Evolutionary conservation across 1,140 invertebrate species (phyloP).

Genomic region (Steinernema feltiae): DNA sequence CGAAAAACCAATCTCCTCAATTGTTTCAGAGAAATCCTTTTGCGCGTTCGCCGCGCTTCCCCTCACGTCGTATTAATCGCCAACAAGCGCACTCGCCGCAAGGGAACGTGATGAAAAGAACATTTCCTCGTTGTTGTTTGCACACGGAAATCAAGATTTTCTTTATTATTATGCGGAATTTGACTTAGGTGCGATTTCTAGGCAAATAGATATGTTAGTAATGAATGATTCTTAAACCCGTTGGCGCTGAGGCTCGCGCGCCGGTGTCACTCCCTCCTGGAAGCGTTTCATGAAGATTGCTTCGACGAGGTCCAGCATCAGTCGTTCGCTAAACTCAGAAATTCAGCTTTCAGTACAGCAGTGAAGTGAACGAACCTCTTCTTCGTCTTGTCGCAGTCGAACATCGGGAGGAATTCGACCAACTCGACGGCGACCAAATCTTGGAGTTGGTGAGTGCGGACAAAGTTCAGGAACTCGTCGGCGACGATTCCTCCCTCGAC

Average conservation of each 20-base stretch:
- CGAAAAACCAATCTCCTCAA: not conserved
- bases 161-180: no score
- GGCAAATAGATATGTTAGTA: no score
- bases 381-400: conserved; percentile 40
- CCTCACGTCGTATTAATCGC: not conserved
- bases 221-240: not conserved
- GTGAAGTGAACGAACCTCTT: conserved; percentile 21
- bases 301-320: conserved; percentile 5
- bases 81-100: not conserved
- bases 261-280: not conserved
- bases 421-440: conserved; percentile 47
- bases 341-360: not conserved
- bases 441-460: conserved; percentile 33
- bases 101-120: not conserved
- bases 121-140: no score
- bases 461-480: conserved; percentile 41
- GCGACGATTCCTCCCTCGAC: conserved; percentile 45
- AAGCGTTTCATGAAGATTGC: conserved; percentile 5
- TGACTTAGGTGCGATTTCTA: no score
- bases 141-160: no score
- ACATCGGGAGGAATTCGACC: conserved; percentile 46
- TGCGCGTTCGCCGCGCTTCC: not conserved
- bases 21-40: not conserved
- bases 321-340: not conserved
- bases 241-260: not conserved